These are phyloP conservation scores for Hyposmocoma kahamanoa DNA, from an alignment of 1,140 invertebrate genomes.

Conservation along the genomic window DNA sequence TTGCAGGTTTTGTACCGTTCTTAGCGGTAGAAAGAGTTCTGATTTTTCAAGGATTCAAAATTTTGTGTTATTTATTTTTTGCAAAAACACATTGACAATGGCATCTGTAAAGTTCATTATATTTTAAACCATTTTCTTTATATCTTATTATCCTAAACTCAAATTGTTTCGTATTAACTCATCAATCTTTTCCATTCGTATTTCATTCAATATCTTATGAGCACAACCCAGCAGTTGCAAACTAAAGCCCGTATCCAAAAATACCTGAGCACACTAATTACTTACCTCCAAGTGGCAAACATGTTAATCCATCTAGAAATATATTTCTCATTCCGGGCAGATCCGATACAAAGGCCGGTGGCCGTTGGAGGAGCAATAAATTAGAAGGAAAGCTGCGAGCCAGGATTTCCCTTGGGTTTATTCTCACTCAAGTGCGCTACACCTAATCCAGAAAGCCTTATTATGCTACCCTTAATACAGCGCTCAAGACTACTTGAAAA, in stretches of 20 bases:
- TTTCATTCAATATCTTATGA: too few relatives aligned
- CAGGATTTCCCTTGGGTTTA: constrained; percentile 70
- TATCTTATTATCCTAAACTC: too few relatives aligned
- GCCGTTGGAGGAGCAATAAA: constrained; percentile 67
- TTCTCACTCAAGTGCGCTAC: constrained; percentile 69
- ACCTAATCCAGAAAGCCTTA: constrained; percentile 72
- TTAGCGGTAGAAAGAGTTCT: too few relatives aligned
- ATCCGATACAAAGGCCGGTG: constrained; percentile 68
- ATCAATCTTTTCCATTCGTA: too few relatives aligned
- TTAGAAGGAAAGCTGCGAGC: constrained; percentile 67
- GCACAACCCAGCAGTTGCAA: too few relatives aligned
- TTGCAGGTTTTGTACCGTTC: not conserved
- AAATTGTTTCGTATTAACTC: too few relatives aligned
- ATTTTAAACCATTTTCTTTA: too few relatives aligned
- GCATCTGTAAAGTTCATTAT: too few relatives aligned
- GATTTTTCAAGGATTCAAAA: too few relatives aligned
- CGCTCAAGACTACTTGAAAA: constrained; percentile 70
- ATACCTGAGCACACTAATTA: constrained; percentile 33
- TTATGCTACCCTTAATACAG: constrained; percentile 69
- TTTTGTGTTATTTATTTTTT: too few relatives aligned
- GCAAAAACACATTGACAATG: too few relatives aligned
- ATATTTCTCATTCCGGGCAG: constrained; percentile 59
- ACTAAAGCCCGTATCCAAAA: too few relatives aligned
- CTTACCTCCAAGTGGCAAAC: constrained; percentile 29
- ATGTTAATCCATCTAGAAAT: constrained; percentile 66